A percentile compares a stretch with the other conserved stretches of the same genome.
Conservation (phyloP, 2,797 vertebrate genomes). For the Sciurus vulgaris region DNA sequence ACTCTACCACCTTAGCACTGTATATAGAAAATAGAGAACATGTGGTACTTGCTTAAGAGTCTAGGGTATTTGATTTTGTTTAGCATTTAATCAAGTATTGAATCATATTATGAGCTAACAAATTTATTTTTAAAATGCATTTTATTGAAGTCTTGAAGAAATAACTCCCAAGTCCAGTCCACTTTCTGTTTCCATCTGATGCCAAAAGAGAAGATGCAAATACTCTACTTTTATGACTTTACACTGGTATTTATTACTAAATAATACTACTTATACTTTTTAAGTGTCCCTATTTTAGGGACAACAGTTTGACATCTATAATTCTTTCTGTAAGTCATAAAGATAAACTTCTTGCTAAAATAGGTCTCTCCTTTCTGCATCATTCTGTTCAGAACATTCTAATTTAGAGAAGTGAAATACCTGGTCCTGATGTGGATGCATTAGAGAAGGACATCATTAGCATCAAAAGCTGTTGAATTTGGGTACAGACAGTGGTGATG, state of each 20-base stretch:
- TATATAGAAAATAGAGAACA: background rate
- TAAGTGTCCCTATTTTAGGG: background rate
- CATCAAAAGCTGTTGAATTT: background rate
- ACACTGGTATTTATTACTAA: slow-evolving; percentile 35
- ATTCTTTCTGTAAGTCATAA: background rate
- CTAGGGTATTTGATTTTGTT: background rate
- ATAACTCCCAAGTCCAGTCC: background rate
- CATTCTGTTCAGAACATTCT: slow-evolving; percentile 52
- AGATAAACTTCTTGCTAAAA: background rate
- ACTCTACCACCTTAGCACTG: background rate
- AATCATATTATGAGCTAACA: background rate
- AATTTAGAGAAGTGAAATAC: background rate
- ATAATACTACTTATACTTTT: background rate
- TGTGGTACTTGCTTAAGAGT: fast-evolving
- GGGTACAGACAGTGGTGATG: background rate
- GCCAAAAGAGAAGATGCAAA: background rate
- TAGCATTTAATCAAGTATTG: slow-evolving; percentile 24
- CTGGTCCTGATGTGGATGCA: background rate
- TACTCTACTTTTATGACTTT: background rate
- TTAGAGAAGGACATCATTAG: background rate
- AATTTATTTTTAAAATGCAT: slow-evolving; percentile 31
- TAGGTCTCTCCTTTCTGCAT: background rate
- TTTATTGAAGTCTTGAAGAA: slow-evolving; percentile 28
- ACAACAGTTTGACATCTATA: background rate
- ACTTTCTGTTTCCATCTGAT: slow-evolving; percentile 9